A percentile compares a stretch with the other conserved stretches of the same genome.
phyloP scores from a whole-genome alignment of 2,113 vertebrate genomes.

The Origma solitaria region DNA sequence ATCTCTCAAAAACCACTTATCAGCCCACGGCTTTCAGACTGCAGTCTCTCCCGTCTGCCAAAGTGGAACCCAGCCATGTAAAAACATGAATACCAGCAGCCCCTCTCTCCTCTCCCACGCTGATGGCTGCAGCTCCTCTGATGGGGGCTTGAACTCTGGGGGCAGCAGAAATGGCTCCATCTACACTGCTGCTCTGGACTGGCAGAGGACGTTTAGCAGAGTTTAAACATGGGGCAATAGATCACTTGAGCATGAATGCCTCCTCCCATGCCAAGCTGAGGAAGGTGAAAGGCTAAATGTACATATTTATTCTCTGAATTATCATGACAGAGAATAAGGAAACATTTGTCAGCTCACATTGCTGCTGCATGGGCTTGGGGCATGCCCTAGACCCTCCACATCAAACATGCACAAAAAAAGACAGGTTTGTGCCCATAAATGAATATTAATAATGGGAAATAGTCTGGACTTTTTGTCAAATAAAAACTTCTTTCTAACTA shows the following conservation, averaged over 20 bases:
- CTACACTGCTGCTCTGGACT: neutral
- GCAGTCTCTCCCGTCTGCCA: constrained; percentile 56
- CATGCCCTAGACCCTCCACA: neutral
- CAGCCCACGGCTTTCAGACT: constrained; percentile 57
- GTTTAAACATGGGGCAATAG: neutral
- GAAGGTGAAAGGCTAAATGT: neutral
- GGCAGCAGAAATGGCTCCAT: neutral
- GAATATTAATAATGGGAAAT: neutral
- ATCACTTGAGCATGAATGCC: neutral
- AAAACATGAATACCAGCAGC: constrained; percentile 41
- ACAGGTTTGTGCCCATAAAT: neutral
- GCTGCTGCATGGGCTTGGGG: neutral
- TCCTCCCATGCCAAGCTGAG: neutral
- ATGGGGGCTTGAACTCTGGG: constrained; percentile 6
- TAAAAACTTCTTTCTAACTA: neutral
- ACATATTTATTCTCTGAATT: neutral
- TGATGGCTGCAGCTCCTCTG: constrained; percentile 21
- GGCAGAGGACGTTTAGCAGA: neutral
- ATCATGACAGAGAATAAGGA: neutral
- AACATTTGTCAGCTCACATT: neutral
- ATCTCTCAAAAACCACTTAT: constrained; percentile 62
- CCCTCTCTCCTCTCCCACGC: constrained; percentile 25
- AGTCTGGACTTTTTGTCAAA: neutral
- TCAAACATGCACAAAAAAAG: neutral
- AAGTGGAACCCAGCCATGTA: constrained; percentile 53